A percentile compares a stretch with the other conserved stretches of the same genome.
Conservation (phyloP, 1,140 invertebrate species). For the Euura lappo region DNA sequence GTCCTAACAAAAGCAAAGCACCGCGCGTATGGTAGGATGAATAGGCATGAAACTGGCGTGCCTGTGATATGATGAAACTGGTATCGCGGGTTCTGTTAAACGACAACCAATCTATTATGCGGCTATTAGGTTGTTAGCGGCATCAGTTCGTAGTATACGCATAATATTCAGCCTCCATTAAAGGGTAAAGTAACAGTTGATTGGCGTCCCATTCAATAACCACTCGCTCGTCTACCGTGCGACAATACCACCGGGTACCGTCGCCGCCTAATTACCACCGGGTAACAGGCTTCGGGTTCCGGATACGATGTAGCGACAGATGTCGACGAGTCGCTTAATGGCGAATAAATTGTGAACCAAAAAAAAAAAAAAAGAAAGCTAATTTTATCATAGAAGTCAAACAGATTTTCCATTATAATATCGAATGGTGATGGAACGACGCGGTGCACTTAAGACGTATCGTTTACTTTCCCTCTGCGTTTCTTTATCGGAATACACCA, state of each 20-base stretch:
- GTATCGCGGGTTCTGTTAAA: slow-evolving; percentile 7
- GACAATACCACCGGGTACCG: slow-evolving; percentile 20
- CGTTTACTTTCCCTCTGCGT: slow-evolving; percentile 48
- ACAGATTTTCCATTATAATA: slow-evolving; percentile 43
- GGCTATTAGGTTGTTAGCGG: slow-evolving; percentile 31
- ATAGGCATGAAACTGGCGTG: too few relatives aligned
- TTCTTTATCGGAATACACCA: too few relatives aligned
- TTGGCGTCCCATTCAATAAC: slow-evolving; percentile 21
- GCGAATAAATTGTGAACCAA: not conserved
- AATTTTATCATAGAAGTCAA: slow-evolving; percentile 7
- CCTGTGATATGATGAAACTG: not conserved
- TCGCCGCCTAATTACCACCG: slow-evolving; percentile 23
- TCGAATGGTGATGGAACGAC: slow-evolving; percentile 37
- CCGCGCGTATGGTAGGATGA: too few relatives aligned
- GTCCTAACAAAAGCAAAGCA: too few relatives aligned
- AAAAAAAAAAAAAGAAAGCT: not conserved
- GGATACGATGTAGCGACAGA: not conserved
- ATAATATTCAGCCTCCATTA: slow-evolving; percentile 28
- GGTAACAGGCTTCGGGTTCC: not conserved
- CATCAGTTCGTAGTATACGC: not conserved
- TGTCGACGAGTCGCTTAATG: not conserved
- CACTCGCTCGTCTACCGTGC: not conserved
- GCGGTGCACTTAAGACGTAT: slow-evolving; percentile 50
- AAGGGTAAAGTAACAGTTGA: slow-evolving; percentile 28
- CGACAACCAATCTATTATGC: slow-evolving; percentile 29